These are phyloP conservation scores for Aphelenchoides bicaudatus DNA, from an alignment of 2,888 invertebrate genomes.

Conservation along the genomic window DNA sequence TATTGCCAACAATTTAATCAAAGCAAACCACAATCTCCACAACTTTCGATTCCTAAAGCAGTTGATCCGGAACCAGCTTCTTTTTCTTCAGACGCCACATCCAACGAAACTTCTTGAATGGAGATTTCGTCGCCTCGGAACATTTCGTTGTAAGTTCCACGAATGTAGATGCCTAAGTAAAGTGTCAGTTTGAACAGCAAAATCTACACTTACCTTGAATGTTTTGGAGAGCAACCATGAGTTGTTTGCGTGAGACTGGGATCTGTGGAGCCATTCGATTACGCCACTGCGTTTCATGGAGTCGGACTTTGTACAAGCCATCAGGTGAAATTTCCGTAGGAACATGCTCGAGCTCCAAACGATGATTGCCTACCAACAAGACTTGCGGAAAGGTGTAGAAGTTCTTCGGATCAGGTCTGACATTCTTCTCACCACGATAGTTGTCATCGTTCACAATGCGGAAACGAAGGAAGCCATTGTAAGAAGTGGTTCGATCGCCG, in stretches of 20 bases:
- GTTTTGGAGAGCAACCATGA: constrained; percentile 88
- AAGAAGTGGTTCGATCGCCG: constrained; percentile 74
- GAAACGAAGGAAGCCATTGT: constrained; percentile 82
- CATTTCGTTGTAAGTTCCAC: no score
- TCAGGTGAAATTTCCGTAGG: constrained; percentile 61
- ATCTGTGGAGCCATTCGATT: constrained; percentile 66
- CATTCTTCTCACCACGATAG: constrained; percentile 39
- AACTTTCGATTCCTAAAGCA: constrained; percentile 44
- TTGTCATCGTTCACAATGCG: constrained; percentile 66
- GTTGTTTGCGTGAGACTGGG: constrained; percentile 71
- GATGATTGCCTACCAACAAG: constrained; percentile 74
- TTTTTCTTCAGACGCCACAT: constrained; percentile 69
- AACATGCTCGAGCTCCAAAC: constrained; percentile 74
- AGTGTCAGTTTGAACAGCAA: no score
- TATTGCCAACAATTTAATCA: background rate
- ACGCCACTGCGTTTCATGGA: constrained; percentile 69
- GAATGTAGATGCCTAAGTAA: constrained; percentile 45
- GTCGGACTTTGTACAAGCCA: constrained; percentile 64
- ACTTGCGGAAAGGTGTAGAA: constrained; percentile 64
- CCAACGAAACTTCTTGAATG: constrained; percentile 66
- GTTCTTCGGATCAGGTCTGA: constrained; percentile 46
- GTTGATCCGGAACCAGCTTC: constrained; percentile 25
- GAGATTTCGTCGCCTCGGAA: constrained; percentile 46
- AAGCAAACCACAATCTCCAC: constrained; percentile 41
- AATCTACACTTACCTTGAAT: constrained; percentile 70